Conservation (phyloP, 2,797 vertebrate genomes). For the Pyrocephalus nanus region DNA sequence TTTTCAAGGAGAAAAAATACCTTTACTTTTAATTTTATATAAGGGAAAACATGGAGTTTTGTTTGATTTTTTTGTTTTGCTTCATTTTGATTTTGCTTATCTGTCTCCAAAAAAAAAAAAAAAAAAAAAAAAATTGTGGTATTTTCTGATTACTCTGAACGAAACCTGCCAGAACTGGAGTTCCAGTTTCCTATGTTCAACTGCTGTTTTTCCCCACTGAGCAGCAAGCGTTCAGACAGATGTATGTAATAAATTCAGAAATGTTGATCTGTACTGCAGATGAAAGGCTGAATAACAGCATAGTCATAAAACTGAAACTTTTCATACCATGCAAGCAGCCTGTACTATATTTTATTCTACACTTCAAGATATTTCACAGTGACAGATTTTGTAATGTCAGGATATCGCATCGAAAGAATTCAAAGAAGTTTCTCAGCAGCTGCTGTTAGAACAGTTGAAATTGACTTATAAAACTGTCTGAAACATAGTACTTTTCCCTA, state of each 20-base stretch:
- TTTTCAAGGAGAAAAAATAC: background rate
- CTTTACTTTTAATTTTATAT: background rate
- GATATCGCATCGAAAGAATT: slow-evolving; percentile 74
- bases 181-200: slow-evolving; percentile 37
- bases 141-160: background rate
- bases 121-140: background rate
- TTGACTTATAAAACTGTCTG: slow-evolving; percentile 66
- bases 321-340: slow-evolving; percentile 45
- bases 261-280: slow-evolving; percentile 69
- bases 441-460: slow-evolving; percentile 68
- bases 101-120: background rate
- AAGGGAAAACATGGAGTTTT: background rate
- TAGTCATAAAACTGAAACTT: slow-evolving; percentile 71
- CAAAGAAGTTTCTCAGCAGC: slow-evolving; percentile 75
- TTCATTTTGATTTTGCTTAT: background rate
- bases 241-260: slow-evolving; percentile 74
- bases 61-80: background rate
- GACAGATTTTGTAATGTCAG: slow-evolving; percentile 79
- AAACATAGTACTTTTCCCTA: slow-evolving; percentile 64
- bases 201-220: slow-evolving; percentile 46
- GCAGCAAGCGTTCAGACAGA: slow-evolving; percentile 73
- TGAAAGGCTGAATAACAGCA: slow-evolving; percentile 74
- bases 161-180: background rate
- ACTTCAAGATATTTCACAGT: slow-evolving; percentile 78
- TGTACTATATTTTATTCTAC: slow-evolving; percentile 46